Conservation (phyloP, 2,888 invertebrate species). For the Dendrolimus pini region DNA sequence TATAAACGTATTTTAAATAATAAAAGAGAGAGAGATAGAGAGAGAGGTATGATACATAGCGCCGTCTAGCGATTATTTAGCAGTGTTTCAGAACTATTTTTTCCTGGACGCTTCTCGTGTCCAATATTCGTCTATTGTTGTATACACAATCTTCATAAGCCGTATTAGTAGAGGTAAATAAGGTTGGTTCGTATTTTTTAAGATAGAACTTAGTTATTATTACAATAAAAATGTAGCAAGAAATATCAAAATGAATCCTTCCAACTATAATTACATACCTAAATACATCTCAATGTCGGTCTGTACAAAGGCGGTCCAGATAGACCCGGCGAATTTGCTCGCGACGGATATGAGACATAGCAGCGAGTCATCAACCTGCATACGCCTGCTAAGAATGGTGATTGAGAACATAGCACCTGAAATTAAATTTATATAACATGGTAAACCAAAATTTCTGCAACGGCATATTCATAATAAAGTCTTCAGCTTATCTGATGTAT, state of each 20-base stretch:
- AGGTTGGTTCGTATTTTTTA: too few species aligned
- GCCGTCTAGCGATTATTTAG: too few species aligned
- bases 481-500: background rate
- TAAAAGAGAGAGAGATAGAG: too few species aligned
- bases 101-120: too few species aligned
- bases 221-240: too few species aligned
- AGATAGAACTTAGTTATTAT: too few species aligned
- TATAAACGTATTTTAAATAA: too few species aligned
- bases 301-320: constrained; percentile 61
- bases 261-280: constrained; percentile 29
- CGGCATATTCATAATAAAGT: background rate
- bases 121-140: too few species aligned
- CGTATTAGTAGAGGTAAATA: background rate
- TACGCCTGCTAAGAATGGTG: constrained; percentile 49
- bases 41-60: too few species aligned
- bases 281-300: constrained; percentile 62
- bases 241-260: too few species aligned
- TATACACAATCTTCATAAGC: too few species aligned
- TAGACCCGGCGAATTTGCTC: constrained; percentile 57
- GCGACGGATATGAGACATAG: constrained; percentile 56
- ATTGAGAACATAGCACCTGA: constrained; percentile 66
- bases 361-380: constrained; percentile 56
- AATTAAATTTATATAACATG: background rate
- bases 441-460: background rate
- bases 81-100: too few species aligned